Evolutionary conservation across 2,888 invertebrate genomes (phyloP).

Genomic region (Drosophila greeni): DNA sequence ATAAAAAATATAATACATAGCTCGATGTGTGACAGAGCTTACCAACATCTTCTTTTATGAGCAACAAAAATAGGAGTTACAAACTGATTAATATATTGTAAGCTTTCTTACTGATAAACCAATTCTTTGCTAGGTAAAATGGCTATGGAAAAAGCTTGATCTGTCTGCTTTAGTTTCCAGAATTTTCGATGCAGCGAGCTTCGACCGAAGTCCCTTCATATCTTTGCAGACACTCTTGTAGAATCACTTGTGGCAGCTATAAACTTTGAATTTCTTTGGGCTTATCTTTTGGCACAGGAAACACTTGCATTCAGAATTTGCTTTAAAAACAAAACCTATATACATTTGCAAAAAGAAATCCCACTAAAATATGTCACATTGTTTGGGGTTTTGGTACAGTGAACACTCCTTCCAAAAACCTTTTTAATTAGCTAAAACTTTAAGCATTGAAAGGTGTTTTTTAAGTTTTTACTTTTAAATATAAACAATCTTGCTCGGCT

Average conservation of each 20-base stretch:
- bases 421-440: conserved; percentile 17
- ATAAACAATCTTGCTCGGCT: not conserved
- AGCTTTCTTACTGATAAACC: too few species aligned
- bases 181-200: conserved; percentile 7
- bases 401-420: not conserved
- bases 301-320: conserved; percentile 2
- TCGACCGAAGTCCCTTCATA: not conserved
- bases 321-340: not conserved
- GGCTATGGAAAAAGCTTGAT: not conserved
- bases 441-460: conserved; percentile 1
- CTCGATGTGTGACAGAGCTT: not conserved
- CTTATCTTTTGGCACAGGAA: conserved; percentile 6
- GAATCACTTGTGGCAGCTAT: not conserved
- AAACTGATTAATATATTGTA: not conserved
- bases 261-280: not conserved
- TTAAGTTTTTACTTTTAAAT: not conserved
- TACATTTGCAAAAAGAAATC: not conserved
- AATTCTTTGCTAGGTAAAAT: too few species aligned
- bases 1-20: not conserved
- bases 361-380: conserved; percentile 2
- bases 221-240: not conserved
- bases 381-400: not conserved
- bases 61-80: not conserved
- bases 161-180: not conserved
- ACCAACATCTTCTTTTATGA: not conserved